Base-by-base conservation (phyloP, 2,888 invertebrate genomes). In the Cheilosia urbana region DNA sequence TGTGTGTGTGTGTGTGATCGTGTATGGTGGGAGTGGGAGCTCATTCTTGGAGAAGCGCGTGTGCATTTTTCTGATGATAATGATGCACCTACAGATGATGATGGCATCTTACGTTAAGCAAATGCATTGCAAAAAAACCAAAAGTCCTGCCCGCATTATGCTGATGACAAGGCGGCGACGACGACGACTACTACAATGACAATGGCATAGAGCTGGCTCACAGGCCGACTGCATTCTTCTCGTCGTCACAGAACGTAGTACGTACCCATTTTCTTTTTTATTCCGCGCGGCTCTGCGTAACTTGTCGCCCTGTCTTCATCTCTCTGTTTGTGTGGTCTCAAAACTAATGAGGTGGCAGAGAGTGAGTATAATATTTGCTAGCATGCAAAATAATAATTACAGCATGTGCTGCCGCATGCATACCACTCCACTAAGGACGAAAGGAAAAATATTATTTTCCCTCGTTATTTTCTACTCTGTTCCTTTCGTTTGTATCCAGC, bases 261-360 rank as follows among this genome's bases (percentile, higher is more conserved):
- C 5, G 6, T 1, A 27, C 27, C 1, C 27, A 2, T 78, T 42
- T 34, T 42, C 49, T 51, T 58, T 63, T 49, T 63, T 49, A 9
- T 15, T 51, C 6, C 15, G 6, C 62, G 42, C 57, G 42, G 47
- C 57, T 57, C 21, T 51, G 62, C 66, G 62, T 68, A 78, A 68
- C 77, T 78, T 83, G 51, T 60, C 53, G 24, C 65, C 51, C 21
- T 73, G 55, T 45, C 72, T 30, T 60, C 69, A 60, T 66, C 47
- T 65, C 27, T 69, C 65, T 66, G 42, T 69, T 72, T 85, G 71
- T 85, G 71, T 77, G 68, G 76, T 85, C 72, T 77, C 71, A 72
- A 47, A 85, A 77, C 85, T 85, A 85, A 85, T 85, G 85, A 85
- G 85, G 85, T 85, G 81, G 81, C 85, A 85, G 81, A 85, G 85